phyloP scores from a whole-genome alignment of 2,888 invertebrate species.

The Anagyrus pseudococci region DNA sequence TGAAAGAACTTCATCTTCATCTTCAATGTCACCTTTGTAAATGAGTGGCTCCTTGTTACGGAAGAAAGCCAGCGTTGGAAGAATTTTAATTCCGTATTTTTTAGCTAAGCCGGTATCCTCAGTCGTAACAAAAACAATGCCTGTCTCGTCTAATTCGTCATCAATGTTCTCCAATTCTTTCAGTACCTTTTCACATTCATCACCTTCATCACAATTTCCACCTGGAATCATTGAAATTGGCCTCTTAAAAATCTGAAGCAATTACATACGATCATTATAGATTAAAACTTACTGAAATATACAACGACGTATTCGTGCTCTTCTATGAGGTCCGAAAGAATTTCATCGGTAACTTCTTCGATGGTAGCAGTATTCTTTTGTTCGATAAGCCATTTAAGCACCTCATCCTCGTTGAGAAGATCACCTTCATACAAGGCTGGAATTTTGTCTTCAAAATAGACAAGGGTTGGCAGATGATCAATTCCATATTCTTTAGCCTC shows the following conservation, averaged over 20 bases:
- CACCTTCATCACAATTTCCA: slow-evolving; percentile 86
- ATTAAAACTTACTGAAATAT: slow-evolving; percentile 78
- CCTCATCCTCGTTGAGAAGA: slow-evolving; percentile 89
- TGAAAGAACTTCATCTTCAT: slow-evolving; percentile 88
- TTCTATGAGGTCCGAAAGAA: slow-evolving; percentile 81
- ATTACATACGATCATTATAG: background rate
- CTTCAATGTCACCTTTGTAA: slow-evolving; percentile 85
- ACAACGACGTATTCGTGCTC: slow-evolving; percentile 95
- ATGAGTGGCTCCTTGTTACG: slow-evolving; percentile 88
- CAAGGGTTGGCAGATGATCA: slow-evolving; percentile 82
- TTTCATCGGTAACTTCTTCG: slow-evolving; percentile 93
- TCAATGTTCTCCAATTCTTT: slow-evolving; percentile 93
- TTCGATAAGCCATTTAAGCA: slow-evolving; percentile 85
- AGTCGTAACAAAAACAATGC: slow-evolving; percentile 89
- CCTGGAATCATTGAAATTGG: slow-evolving; percentile 61
- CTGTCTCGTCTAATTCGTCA: slow-evolving; percentile 87
- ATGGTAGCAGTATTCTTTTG: slow-evolving; percentile 91
- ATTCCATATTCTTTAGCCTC: slow-evolving; percentile 92
- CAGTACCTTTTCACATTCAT: slow-evolving; percentile 77
- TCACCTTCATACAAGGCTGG: slow-evolving; percentile 92
- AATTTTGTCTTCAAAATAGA: slow-evolving; percentile 91
- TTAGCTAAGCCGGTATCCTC: slow-evolving; percentile 89
- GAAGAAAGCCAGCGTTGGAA: slow-evolving; percentile 87
- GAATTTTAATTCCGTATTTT: slow-evolving; percentile 87
- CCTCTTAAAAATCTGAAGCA: no score